Evolutionary conservation across 2,888 invertebrate species (phyloP), one percentile per base, ranked within the genome.

Genomic region (Girardia tigrina): DNA sequence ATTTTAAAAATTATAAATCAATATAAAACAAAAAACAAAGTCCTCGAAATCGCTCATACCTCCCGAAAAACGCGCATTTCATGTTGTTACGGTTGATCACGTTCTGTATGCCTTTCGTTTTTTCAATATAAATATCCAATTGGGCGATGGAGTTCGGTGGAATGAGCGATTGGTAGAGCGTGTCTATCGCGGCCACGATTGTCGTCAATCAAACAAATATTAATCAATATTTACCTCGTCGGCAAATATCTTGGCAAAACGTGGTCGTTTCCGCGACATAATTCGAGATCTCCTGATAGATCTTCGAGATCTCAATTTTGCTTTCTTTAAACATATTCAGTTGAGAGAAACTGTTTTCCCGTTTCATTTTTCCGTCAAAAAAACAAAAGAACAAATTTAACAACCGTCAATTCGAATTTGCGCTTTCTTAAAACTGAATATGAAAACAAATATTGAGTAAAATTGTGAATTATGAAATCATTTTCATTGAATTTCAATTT

Each of bases 61-160:
- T 8, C n/a, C 56, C 56, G n/a, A 56, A 56, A 56, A 56, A 56
- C 6, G 56, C 56, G 23, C 56, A 56, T 56, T 56, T 56, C 56
- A 56, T 56, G 23, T 56, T 56, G n/a, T 56, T 56, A 20, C 56
- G 56, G 23, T n/a, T 56, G n/a, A 56, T 56, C 23, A 56, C 56
- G 23, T 56, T 56, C n/a, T 56, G 56, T n/a, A 56, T 56, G 4
- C 56, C 56, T 20, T 56, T 56, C 23, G 23, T 23, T 56, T 56
- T 56, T 56, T 56, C 56, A 56, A 56, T 23, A 56, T 20, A 56
- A 56, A 20, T 56, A 20, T 2, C 56, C 56, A 56, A 56, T 16
- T 20, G 23, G n/a, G n/a, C 23, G 23, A 56, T 23, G 23, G n/a
- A 20, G 4, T 56, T 23, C 6, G 23, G 20, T 20, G n/a, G n/a